Evolutionary conservation across 2,888 invertebrate genomes (phyloP), one percentile per base, ranked within the genome.

Genomic region (Camponotus fellah): DNA sequence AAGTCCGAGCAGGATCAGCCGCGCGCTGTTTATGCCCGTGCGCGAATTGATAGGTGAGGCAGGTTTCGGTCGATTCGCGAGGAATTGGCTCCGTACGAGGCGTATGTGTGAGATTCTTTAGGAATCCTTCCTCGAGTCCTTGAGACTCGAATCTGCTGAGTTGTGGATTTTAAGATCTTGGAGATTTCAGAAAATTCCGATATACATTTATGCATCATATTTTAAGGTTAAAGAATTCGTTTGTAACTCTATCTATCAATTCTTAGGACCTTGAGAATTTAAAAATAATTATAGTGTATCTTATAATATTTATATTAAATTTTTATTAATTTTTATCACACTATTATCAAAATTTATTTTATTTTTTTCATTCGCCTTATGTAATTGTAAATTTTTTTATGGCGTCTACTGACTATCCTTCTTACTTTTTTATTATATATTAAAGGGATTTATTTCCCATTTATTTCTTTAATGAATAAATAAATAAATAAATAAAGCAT

Each of bases 41-140:
- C 34, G 77, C 64, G 81, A 40, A 46, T 34, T 21, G 32, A 80
- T 71, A 37, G 58, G 34, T 8, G 34, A 58, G 14, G 46, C 60
- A 43, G 62, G 37, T 80, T 80, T 71, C 37, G 79, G 60, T 21
- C 21, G 58, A 58, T 68, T 49, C 17, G 79, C 43, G 14, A 69
- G 17, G 5, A 43, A 69, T 21, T 37, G 53, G 53, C 65, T 65
- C 21, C 14, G 17, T 49, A 6, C 9, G 10, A 9, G 40, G 40
- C 9, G 40, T 17, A 17, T 49, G 17, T 12, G 6, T 49, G 49
- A 40, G 69, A 46, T 69, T 34, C 58, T 17, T 21, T 49, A 49
- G 2, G 17, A 46, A 69, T 69, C 43, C 69, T 46, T 79, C 46
- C 17, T 8, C 32, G 58, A 26, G 32, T 77, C 21, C 58, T 58